Base-by-base conservation (phyloP, 2,113 vertebrate species). In the Cyphomyrus discorhynchus region DNA sequence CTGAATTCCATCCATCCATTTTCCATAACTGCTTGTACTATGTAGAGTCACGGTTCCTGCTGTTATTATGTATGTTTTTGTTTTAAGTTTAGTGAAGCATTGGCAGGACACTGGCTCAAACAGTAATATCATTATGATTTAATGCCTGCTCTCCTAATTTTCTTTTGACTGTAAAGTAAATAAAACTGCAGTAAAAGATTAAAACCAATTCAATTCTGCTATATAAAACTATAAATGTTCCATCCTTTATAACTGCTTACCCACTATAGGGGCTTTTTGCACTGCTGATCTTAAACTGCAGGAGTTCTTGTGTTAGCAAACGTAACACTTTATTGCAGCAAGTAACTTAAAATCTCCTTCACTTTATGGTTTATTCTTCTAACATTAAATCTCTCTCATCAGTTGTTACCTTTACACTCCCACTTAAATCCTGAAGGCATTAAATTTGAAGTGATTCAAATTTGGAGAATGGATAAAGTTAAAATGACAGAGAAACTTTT, bases 401-500 rank as follows among this genome's bases (percentile, higher is more conserved):
- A 46, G 1, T 31, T 39, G 7, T 58, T 85, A 58, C n/a, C 53
- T 58, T 17, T 45, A 21, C 21, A 56, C 13, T 39, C 52, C 27
- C 24, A n/a, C 4, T 49, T 31, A 53, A 15, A 3, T 35, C n/a
- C 13, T 49, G 11, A 13, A 27, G 27, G 84, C n/a, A 86, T 42
- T 42, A 42, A 42, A 42, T 42, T 42, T 42, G 39, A 35, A 84
- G 45, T 49, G 82, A 46, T 42, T n/a, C 6, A 42, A 84, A 84
- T 47, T 53, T 52, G 3, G 77, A 91, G 88, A 92, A 80, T 80
- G 35, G 74, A 42, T 80, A 42, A 39, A 91, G 91, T 91, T 91
- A 90, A 91, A 74, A 88, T 93, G 92, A 93, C 88, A 90, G 91
- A 92, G 91, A 92, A 90, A 87, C 89, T 90, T 77, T 56, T 42